phyloP scores from a whole-genome alignment of 92 coral and sea anemone species.

The Chrysogorgia sp. region DNA sequence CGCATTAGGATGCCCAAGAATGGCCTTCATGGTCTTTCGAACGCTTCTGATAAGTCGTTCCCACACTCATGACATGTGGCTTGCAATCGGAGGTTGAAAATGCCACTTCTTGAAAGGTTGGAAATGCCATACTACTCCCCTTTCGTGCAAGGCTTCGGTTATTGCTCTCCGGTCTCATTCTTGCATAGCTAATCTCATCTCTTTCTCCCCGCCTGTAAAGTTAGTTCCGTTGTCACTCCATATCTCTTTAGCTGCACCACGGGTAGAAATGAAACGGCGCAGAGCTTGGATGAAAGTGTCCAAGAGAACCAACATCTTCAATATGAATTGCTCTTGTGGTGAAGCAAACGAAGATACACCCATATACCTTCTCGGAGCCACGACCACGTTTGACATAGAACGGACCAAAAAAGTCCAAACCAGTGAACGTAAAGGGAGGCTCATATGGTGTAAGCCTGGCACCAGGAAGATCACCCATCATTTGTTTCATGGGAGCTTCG shows the following conservation, averaged over 20 bases:
- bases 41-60: slow-evolving; percentile 48
- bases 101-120: slow-evolving; percentile 28
- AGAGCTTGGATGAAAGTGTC: too few species aligned
- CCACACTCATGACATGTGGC: slow-evolving; percentile 32
- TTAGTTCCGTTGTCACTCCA: too few species aligned
- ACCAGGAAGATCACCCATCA: slow-evolving; percentile 30
- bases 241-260: too few species aligned
- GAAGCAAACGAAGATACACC: too few species aligned
- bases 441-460: slow-evolving; percentile 42
- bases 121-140: slow-evolving; percentile 14
- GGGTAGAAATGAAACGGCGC: too few species aligned
- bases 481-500: slow-evolving; percentile 22
- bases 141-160: too few species aligned
- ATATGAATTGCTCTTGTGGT: slow-evolving; percentile 58
- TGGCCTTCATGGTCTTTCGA: slow-evolving; percentile 37
- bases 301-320: slow-evolving; percentile 68
- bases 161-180: slow-evolving; percentile 16
- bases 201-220: slow-evolving; percentile 51
- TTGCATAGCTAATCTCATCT: slow-evolving; percentile 13
- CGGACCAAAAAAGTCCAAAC: too few species aligned
- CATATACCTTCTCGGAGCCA: too few species aligned
- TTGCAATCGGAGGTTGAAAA: slow-evolving; percentile 45
- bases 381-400: too few species aligned
- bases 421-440: too few species aligned
- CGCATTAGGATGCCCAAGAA: slow-evolving; percentile 46